A percentile compares a stretch with the other conserved stretches of the same genome.
These are phyloP conservation scores for Idris sp. DNA, from an alignment of 1,140 invertebrate species.

Conservation along the genomic window DNA sequence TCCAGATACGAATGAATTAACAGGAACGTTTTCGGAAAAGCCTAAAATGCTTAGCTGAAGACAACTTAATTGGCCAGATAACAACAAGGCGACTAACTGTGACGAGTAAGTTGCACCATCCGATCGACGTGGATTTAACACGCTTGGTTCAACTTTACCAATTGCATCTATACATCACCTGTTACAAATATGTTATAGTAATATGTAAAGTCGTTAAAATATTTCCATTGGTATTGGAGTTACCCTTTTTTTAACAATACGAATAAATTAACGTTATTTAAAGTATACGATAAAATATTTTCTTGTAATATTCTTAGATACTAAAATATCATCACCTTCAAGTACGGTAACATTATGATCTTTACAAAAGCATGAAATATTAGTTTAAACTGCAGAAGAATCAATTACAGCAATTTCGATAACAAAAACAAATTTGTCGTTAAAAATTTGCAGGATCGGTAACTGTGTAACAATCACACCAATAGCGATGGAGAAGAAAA, in stretches of 20 bases:
- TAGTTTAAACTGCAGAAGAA: too few relatives aligned
- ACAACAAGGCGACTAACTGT: constrained; percentile 50
- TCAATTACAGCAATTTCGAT: constrained; percentile 3
- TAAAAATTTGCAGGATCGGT: constrained; percentile 41
- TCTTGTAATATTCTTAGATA: too few relatives aligned
- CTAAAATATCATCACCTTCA: too few relatives aligned
- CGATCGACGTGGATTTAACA: constrained; percentile 69
- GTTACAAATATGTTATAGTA: constrained; percentile 9
- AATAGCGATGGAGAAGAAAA: constrained; percentile 32
- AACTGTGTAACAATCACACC: constrained; percentile 38
- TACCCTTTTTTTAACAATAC: too few relatives aligned
- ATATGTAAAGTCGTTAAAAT: neutral
- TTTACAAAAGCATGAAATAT: too few relatives aligned
- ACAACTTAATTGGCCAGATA: constrained; percentile 58
- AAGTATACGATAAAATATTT: too few relatives aligned
- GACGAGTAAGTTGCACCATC: constrained; percentile 46
- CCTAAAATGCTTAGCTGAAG: constrained; percentile 41
- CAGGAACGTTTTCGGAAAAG: constrained; percentile 42
- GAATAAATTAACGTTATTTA: too few relatives aligned
- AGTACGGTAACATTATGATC: too few relatives aligned
- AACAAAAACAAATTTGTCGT: constrained; percentile 50
- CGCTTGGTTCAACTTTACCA: constrained; percentile 69
- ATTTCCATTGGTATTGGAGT: too few relatives aligned
- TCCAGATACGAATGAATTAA: constrained; percentile 44
- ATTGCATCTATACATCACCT: constrained; percentile 69